Evolutionary conservation across 2,888 invertebrate genomes (phyloP).

Genomic region (Graphium colonna): DNA sequence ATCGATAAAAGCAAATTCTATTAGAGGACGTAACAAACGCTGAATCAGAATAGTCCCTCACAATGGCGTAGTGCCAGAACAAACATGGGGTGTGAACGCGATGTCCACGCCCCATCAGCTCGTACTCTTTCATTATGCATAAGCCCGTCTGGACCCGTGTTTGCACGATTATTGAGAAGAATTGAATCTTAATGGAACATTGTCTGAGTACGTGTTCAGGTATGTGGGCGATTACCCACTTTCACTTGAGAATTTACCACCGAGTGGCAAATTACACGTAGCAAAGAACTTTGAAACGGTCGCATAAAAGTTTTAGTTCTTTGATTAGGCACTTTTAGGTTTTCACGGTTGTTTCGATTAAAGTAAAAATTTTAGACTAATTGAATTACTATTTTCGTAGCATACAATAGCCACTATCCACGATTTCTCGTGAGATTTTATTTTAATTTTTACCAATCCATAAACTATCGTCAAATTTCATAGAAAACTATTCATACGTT

Average conservation of each 20-base stretch:
- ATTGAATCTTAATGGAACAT: slow-evolving; percentile 14
- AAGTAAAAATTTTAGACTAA: no score
- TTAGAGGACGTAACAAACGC: slow-evolving; percentile 7
- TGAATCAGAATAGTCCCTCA: slow-evolving; percentile 14
- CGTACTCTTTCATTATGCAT: slow-evolving; percentile 20
- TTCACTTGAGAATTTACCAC: not conserved
- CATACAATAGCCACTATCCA: no score
- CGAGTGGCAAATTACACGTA: not conserved
- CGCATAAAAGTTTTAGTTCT: no score
- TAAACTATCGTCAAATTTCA: no score
- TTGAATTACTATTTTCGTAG: no score
- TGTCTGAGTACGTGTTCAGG: slow-evolving; percentile 10
- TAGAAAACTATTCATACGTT: no score
- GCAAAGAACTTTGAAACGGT: not conserved
- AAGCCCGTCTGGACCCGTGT: slow-evolving; percentile 20
- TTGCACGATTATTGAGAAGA: slow-evolving; percentile 20
- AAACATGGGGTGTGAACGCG: slow-evolving; percentile 19
- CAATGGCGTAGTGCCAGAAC: slow-evolving; percentile 17
- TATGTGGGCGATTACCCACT: not conserved
- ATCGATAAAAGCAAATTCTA: no score
- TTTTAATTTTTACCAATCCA: no score
- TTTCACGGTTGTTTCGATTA: no score
- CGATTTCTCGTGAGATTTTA: no score
- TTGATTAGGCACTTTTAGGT: no score
- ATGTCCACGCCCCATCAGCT: slow-evolving; percentile 20